Evolutionary conservation across 2,113 vertebrate species (phyloP), one percentile per base, ranked within the genome.

Genomic region (Caretta caretta): DNA sequence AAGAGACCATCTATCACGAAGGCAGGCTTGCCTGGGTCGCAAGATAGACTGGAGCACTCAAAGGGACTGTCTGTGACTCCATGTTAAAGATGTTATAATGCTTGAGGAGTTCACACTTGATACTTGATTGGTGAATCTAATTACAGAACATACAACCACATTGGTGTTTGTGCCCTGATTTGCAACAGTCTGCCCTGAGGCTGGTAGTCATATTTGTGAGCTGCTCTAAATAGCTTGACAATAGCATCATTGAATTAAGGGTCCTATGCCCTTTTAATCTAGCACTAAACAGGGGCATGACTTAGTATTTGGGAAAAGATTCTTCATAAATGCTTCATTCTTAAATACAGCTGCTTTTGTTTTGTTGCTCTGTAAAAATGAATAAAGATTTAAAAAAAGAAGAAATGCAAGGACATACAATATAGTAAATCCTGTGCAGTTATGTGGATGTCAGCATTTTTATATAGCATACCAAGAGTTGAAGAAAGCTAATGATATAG

Each of bases 401-500:
- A 35, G 29, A n/a, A 69, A 9, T n/a, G 14, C 13, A 35, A 8
- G 16, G 62, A 9, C 35, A 69, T n/a, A n/a, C 6, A 7, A 9
- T 69, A 69, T 16, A 69, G 62, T 3, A 31, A 48, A 72, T 75
- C 42, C 65, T 79, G 31, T 17, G 10, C 4, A 8, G 35, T 31
- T 94, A 50, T 80, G 81, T 85, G 82, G 35, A 10, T 85, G 92
- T 97, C 96, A 97, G 96, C 97, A 35, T 3, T 95, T 96, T 56
- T 17, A 1, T 75, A 94, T 95, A 75, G 4, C 10, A 10, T 46
- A 16, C 16, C 20, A 81, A 92, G 38, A 10, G 38, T 59, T 78
- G 24, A 42, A 90, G 69, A 29, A 75, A 92, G 75, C 29, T 89
- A 95, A 93, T 89, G n/a, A 48, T 59, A 69, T 19, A 62, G 94